Conservation (phyloP, 2,888 invertebrate species). For the Limnephilus rhombicus region DNA sequence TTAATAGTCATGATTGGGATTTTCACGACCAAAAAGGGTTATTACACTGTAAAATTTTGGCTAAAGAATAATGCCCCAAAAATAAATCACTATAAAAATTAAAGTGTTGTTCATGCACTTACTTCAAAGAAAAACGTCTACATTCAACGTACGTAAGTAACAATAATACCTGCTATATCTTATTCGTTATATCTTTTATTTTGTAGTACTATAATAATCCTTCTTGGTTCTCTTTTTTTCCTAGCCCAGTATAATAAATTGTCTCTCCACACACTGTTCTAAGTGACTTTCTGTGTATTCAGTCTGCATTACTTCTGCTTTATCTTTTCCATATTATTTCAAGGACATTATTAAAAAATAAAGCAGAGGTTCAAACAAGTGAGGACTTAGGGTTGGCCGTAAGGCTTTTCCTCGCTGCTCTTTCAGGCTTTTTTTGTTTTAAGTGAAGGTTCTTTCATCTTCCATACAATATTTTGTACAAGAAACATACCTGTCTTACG, state of each 20-base stretch:
- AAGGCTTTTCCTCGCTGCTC: neutral
- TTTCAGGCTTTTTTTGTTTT: neutral
- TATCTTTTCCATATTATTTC: neutral
- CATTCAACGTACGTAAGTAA: neutral
- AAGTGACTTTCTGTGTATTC: neutral
- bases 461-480: neutral
- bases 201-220: neutral
- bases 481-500: no score
- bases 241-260: neutral
- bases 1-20: no score
- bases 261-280: neutral
- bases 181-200: neutral
- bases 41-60: no score
- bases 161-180: neutral
- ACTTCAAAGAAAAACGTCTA: neutral
- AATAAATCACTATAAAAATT: no score
- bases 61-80: no score
- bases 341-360: constrained; percentile 1
- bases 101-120: neutral
- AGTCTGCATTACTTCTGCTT: neutral
- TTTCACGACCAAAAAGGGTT: no score
- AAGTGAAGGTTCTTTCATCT: neutral
- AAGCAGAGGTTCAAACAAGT: neutral
- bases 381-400: neutral
- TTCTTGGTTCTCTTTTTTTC: neutral